Evolutionary conservation across 2,888 invertebrate genomes (phyloP).

Genomic region (Marronus borbonicus): DNA sequence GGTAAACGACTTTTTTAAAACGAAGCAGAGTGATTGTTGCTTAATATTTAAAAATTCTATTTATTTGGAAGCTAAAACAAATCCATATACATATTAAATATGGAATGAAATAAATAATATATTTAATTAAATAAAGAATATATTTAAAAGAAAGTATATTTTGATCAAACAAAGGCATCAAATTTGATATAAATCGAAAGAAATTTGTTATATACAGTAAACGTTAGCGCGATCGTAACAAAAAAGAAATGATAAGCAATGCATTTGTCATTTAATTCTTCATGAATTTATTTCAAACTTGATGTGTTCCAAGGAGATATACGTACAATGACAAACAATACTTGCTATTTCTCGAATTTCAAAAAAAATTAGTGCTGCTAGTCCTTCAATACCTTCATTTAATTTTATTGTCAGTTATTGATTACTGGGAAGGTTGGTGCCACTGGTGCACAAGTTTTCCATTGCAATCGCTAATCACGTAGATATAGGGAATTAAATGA

Average conservation of each 20-base stretch:
- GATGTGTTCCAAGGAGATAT: constrained; percentile 14
- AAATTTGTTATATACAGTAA: neutral
- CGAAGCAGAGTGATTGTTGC: constrained; percentile 20
- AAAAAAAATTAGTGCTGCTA: neutral
- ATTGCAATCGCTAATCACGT: no score
- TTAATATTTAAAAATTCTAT: constrained; percentile 27
- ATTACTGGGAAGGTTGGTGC: no score
- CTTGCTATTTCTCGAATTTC: neutral
- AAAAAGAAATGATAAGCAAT: neutral
- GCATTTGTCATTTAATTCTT: neutral
- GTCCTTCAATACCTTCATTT: no score
- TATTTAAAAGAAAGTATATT: constrained; percentile 13
- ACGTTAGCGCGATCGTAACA: no score
- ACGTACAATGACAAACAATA: constrained; percentile 34
- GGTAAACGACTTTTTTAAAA: constrained; percentile 36
- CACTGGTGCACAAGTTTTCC: no score
- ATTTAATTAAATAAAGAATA: constrained; percentile 21
- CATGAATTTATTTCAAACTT: constrained; percentile 10
- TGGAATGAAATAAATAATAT: constrained; percentile 23
- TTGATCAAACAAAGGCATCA: neutral
- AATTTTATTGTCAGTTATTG: no score
- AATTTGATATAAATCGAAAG: neutral
- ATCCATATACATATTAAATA: constrained; percentile 13
- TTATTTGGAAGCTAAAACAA: neutral
- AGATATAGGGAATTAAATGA: no score